These are phyloP conservation scores for Myripristis jacobus DNA, from an alignment of 2,797 vertebrate species.

Conservation along the genomic window DNA sequence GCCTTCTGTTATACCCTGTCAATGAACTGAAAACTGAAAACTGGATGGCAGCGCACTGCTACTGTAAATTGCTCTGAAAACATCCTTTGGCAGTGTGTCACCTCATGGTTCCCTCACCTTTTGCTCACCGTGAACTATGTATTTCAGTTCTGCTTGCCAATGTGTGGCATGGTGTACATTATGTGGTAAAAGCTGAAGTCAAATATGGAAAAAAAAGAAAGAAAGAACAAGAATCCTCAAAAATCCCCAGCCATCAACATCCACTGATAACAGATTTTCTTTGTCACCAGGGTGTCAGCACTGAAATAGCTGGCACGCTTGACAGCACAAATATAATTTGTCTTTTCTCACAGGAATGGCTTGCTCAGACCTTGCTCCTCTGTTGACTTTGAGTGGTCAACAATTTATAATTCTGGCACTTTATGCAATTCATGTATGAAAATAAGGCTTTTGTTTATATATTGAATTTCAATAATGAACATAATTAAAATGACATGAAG, in stretches of 20 bases:
- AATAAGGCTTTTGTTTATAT: conserved; percentile 46
- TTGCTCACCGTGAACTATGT: conserved; percentile 1
- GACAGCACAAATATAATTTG: conserved; percentile 76
- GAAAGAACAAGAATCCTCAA: conserved; percentile 24
- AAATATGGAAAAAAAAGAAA: conserved; percentile 28
- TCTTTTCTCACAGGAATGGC: conserved; percentile 66
- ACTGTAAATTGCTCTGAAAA: conserved; percentile 62
- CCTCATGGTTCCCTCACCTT: background rate
- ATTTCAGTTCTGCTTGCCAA: conserved; percentile 30
- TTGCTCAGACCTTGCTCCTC: conserved; percentile 55
- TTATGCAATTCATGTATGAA: conserved; percentile 37
- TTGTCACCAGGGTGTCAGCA: conserved; percentile 63
- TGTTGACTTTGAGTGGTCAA: conserved; percentile 75
- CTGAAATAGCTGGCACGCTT: conserved; percentile 68
- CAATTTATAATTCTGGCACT: conserved; percentile 65
- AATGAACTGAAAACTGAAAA: conserved; percentile 56
- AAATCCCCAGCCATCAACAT: conserved; percentile 61
- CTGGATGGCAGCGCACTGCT: conserved; percentile 10
- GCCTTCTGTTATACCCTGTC: conserved; percentile 61
- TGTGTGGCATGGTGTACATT: conserved; percentile 46
- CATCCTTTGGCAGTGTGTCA: conserved; percentile 26
- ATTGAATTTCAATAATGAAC: conserved; percentile 65
- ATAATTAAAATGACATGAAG: conserved; percentile 64
- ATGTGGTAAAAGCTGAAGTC: conserved; percentile 45
- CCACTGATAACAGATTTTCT: conserved; percentile 72